These are phyloP conservation scores for Danionella cerebrum DNA, from an alignment of 2,113 vertebrate genomes.

Conservation along the genomic window DNA sequence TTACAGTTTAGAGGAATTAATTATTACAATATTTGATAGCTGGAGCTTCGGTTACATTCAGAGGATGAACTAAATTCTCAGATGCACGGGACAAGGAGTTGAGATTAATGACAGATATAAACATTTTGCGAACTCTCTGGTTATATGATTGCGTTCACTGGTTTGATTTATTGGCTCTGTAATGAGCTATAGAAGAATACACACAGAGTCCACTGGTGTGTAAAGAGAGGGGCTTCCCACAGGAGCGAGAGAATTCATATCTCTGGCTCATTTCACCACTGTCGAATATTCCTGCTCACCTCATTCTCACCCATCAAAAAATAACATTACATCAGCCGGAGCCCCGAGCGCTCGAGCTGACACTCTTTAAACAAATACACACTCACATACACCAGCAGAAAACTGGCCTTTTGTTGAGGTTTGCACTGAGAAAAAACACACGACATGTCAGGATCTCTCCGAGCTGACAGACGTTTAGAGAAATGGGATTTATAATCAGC, in stretches of 20 bases:
- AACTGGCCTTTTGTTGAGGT: slow-evolving; percentile 71
- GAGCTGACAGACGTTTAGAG: slow-evolving; percentile 56
- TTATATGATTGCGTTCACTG: too few relatives aligned
- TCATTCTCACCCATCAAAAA: slow-evolving; percentile 69
- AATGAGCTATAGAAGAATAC: slow-evolving; percentile 27
- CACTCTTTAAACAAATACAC: slow-evolving; percentile 85
- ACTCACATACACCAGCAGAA: slow-evolving; percentile 74
- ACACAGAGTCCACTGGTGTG: slow-evolving; percentile 18
- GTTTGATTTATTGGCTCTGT: slow-evolving; percentile 33
- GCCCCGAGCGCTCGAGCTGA: slow-evolving; percentile 71
- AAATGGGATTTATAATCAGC: slow-evolving; percentile 56
- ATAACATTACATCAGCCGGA: slow-evolving; percentile 85
- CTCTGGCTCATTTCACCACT: slow-evolving; percentile 58
- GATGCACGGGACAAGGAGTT: too few relatives aligned
- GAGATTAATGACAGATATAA: too few relatives aligned
- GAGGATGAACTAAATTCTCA: too few relatives aligned
- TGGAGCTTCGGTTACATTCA: too few relatives aligned
- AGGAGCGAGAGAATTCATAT: slow-evolving; percentile 42
- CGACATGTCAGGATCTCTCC: slow-evolving; percentile 45
- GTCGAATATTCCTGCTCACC: slow-evolving; percentile 58
- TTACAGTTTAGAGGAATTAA: too few relatives aligned
- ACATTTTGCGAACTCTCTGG: too few relatives aligned
- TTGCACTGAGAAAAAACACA: slow-evolving; percentile 39
- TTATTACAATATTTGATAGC: too few relatives aligned
- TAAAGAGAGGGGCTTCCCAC: neutral